Base-by-base conservation (phyloP, 2,888 invertebrate genomes). In the Deilephila porcellus region DNA sequence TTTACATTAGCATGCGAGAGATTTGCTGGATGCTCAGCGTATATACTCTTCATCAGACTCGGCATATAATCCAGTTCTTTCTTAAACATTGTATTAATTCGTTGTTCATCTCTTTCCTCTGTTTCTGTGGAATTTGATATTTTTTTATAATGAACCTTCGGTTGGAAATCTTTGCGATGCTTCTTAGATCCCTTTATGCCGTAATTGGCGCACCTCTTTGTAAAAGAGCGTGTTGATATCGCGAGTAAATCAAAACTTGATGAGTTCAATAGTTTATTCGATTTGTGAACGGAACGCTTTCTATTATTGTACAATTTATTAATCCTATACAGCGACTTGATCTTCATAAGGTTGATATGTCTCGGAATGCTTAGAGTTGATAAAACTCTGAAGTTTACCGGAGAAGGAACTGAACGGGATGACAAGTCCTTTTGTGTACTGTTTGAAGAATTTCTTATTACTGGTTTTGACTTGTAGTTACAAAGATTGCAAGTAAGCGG, bases 311-410 rank as follows among this genome's bases (percentile, higher is more conserved):
- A 82, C 3, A 74, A 74, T 72, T 81, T 86, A 45, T 81, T 83
- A 17, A 80, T 73, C 76, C 80, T 82, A 53, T 77, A 74, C 60
- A 76, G 74, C 52, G 77, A 79, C 52, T 78, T 77, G 6, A 76
- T 74, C 60, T 73, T 74, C 3, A 80, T 80, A 14, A 52, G 25
- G 71, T 81, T 85, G 34, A 87, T 78, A 75, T 86, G 87, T 80
- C 88, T 88, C 11, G 93, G 94, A 32, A 93, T 86, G 71, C 91
- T 94, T 25, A 93, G 79, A 0, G 93, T 92, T 11, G 94, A 93
- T 74, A 93, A 86, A 6, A 92, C 80, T 82, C 81, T 88, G 3
- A 86, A 74, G 75, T 86, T 81, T 29, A 83, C 80, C 19, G 81
- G 77, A 53, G 86, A 80, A 1, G 91, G 91, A n/a, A 86, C 77